A percentile compares a stretch with the other conserved stretches of the same genome.
Evolutionary conservation across 2,888 invertebrate genomes (phyloP).

Genomic region (Orgyia antiqua): DNA sequence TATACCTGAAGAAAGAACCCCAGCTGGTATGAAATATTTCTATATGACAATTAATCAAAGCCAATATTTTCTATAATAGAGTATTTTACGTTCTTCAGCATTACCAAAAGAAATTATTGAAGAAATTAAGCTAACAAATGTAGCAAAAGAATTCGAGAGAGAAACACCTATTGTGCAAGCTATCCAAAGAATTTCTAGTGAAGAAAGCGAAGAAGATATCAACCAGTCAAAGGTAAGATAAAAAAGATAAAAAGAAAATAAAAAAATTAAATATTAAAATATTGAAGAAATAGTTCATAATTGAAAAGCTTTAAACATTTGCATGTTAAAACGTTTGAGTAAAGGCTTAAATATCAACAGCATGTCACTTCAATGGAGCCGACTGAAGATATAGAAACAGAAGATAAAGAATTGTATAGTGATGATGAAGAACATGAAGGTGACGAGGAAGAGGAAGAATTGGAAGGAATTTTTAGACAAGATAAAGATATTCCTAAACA

Average conservation of each 20-base stretch:
- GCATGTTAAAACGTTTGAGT: constrained; percentile 4
- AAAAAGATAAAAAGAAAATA: too few relatives aligned
- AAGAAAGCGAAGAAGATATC: constrained; percentile 42
- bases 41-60: constrained; percentile 10
- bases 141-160: constrained; percentile 29
- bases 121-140: constrained; percentile 27
- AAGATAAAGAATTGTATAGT: constrained; percentile 54
- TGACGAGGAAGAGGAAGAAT: constrained; percentile 44
- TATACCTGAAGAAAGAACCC: constrained; percentile 43
- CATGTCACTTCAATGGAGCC: constrained; percentile 17
- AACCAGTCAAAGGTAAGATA: too few relatives aligned
- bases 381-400: constrained; percentile 21
- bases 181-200: constrained; percentile 31
- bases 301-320: too few relatives aligned
- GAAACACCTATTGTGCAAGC: constrained; percentile 29
- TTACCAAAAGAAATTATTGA: constrained; percentile 25
- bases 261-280: too few relatives aligned
- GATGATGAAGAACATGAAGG: constrained; percentile 53
- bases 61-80: constrained; percentile 12
- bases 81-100: constrained; percentile 30
- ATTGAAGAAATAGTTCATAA: too few relatives aligned
- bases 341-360: constrained; percentile 29
- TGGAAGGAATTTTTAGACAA: constrained; percentile 47
- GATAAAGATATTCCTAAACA: constrained; percentile 41
- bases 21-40: constrained; percentile 33